A percentile compares a stretch with the other conserved stretches of the same genome.
phyloP scores from a whole-genome alignment of 2,797 vertebrate species.

The Dermochelys coriacea region DNA sequence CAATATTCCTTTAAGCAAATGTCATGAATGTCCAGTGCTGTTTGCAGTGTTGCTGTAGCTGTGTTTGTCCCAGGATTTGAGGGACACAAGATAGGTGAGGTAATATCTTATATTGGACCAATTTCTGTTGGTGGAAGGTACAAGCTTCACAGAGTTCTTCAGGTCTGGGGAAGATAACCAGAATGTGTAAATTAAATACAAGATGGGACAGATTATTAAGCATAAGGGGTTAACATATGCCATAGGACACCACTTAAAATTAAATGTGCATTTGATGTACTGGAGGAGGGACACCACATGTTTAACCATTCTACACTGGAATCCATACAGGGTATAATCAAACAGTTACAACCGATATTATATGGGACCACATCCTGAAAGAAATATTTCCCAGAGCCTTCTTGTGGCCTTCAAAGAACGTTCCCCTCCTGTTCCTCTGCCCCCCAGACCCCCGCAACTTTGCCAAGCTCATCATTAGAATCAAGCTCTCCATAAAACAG shows the following conservation, averaged over 20 bases:
- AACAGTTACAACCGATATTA: neutral
- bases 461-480: neutral
- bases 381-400: neutral
- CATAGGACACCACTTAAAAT: neutral
- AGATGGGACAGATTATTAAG: neutral
- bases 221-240: neutral
- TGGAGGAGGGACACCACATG: neutral
- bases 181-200: neutral
- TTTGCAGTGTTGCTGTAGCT: neutral
- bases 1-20: conserved; percentile 40
- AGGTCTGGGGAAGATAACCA: neutral
- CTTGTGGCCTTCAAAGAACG: neutral
- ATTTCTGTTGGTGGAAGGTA: neutral
- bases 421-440: too few relatives aligned
- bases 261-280: neutral
- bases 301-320: neutral
- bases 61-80: neutral
- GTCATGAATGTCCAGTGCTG: neutral
- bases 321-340: neutral
- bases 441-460: neutral
- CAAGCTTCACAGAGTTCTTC: neutral
- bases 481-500: neutral
- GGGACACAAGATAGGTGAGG: neutral
- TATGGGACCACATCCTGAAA: neutral
- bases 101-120: neutral